Conservation (phyloP, 37 sponge, comb jelly and placozoan species). For the Mnemiopsis leidyi region DNA sequence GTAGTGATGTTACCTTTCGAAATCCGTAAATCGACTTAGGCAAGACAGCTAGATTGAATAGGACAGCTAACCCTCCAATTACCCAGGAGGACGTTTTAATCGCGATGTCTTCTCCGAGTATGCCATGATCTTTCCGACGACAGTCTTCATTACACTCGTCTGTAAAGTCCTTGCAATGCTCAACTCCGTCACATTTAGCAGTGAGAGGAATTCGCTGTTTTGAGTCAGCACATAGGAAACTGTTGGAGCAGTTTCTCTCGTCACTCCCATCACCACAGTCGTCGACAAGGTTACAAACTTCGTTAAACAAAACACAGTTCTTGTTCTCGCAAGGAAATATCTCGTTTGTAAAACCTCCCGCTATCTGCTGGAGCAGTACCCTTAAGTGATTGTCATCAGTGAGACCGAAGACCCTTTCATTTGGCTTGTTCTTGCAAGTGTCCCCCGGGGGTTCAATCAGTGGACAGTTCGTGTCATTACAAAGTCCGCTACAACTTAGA, state of each 20-base stretch:
- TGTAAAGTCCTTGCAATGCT: background rate
- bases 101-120: background rate
- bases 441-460: too few relatives aligned
- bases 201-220: background rate
- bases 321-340: background rate
- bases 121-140: background rate
- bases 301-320: background rate
- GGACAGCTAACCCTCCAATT: background rate
- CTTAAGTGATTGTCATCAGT: too few relatives aligned
- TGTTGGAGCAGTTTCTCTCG: background rate
- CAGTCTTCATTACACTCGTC: constrained; percentile 7
- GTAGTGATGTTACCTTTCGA: background rate
- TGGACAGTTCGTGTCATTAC: background rate
- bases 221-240: background rate
- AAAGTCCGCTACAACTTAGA: background rate
- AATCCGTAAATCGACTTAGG: background rate
- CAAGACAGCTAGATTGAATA: background rate
- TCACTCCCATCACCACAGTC: constrained; percentile 28
- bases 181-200: background rate
- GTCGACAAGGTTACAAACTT: background rate
- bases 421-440: too few relatives aligned
- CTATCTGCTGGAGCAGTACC: too few relatives aligned
- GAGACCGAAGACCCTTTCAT: too few relatives aligned
- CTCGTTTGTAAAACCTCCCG: background rate
- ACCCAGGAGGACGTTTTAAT: background rate